phyloP scores from a whole-genome alignment of 92 coral and sea anemone genomes.

The Ricordea florida region DNA sequence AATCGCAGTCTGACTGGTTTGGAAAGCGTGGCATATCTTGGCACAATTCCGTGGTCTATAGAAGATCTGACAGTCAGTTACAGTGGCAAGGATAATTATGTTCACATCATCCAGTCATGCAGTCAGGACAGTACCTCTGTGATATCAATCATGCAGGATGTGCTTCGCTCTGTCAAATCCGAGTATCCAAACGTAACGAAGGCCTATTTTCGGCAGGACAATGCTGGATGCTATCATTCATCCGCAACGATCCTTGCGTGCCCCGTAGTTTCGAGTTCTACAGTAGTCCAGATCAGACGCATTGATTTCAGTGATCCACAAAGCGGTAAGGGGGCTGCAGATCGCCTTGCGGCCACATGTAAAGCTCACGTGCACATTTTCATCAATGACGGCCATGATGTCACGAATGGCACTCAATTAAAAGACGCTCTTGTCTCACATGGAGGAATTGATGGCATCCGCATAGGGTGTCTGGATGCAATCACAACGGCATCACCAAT shows the following conservation, averaged over 20 bases:
- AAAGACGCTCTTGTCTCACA: constrained; percentile 4
- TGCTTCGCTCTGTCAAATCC: constrained; percentile 10
- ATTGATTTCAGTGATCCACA: constrained; percentile 47
- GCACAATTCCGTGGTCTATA: constrained; percentile 48
- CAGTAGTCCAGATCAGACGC: constrained; percentile 5
- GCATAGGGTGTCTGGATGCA: constrained; percentile 7
- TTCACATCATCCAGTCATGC: constrained; percentile 55
- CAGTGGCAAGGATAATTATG: constrained; percentile 51
- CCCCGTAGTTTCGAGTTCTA: constrained; percentile 20
- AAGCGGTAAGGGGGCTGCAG: constrained; percentile 49
- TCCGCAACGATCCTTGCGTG: constrained; percentile 30
- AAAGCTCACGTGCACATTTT: constrained; percentile 4
- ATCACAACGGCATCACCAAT: background rate
- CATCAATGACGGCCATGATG: constrained; percentile 21
- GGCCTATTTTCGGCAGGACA: constrained; percentile 48
- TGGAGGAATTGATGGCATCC: constrained; percentile 27
- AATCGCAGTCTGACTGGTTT: constrained; percentile 49
- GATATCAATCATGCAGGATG: constrained; percentile 42
- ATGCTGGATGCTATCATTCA: constrained; percentile 56
- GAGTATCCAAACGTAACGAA: constrained; percentile 11
- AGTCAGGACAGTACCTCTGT: constrained; percentile 37
- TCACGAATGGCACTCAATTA: constrained; percentile 7
- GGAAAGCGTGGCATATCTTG: constrained; percentile 57
- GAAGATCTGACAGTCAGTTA: constrained; percentile 9
- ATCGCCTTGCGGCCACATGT: constrained; percentile 31